These are phyloP conservation scores for Gerris lacustris DNA, from an alignment of 2,888 invertebrate genomes.

Conservation along the genomic window DNA sequence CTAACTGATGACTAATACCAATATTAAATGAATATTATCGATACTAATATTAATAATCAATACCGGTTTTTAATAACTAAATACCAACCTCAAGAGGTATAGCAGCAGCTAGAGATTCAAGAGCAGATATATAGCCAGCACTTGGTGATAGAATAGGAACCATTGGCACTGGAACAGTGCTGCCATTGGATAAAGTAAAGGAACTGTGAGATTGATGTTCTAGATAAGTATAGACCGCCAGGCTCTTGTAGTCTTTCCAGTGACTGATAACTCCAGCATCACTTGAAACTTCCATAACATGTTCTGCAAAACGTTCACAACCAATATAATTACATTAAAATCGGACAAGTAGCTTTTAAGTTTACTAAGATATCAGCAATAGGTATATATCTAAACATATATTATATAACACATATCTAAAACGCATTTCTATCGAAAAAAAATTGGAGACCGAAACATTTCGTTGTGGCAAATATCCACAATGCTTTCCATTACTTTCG, in stretches of 20 bases:
- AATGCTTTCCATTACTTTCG: too few species aligned
- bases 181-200: constrained; percentile 29
- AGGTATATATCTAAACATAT: not conserved
- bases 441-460: too few species aligned
- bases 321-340: not conserved
- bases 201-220: constrained; percentile 32
- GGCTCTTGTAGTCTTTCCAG: constrained; percentile 34
- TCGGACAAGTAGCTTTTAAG: not conserved
- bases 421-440: too few species aligned
- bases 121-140: constrained; percentile 29
- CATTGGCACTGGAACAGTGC: constrained; percentile 33
- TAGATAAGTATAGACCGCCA: constrained; percentile 34
- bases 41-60: too few species aligned
- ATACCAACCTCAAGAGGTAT: constrained; percentile 32
- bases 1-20: too few species aligned
- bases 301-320: constrained; percentile 18
- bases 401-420: not conserved
- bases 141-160: constrained; percentile 33
- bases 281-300: constrained; percentile 31
- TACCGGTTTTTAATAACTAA: too few species aligned
- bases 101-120: constrained; percentile 31
- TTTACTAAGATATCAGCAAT: not conserved
- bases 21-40: too few species aligned
- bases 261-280: constrained; percentile 35
- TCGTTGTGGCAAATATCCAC: too few species aligned